Base-by-base conservation (phyloP, 2,888 invertebrate genomes). In the Villa cingulata region DNA sequence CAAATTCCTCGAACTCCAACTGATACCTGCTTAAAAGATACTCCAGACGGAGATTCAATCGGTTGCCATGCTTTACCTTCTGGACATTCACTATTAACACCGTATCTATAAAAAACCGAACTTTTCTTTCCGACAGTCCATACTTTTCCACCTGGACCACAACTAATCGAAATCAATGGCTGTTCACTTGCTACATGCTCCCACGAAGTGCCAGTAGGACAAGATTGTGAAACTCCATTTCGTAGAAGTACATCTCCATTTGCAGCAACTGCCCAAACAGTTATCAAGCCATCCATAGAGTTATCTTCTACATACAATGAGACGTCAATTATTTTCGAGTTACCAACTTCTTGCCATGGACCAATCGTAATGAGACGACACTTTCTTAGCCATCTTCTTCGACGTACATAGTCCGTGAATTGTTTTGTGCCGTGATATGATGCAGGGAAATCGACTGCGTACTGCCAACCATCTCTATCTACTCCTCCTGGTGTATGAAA, bases 391-490 rank as follows among this genome's bases (percentile, higher is more conserved):
- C 90, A 91, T 45, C 88, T 73, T 39, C 89, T 72, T 15, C 90
- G 75, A 20, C 92, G 75, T 1, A 91, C 91, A 61, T 88, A 89
- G 67, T 92, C 92, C 0, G 89, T 89, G 54, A 91, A 83, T 54
- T 84, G 76, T 68, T 89, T 90, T 57, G 82, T 79, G 0, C 83
- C 82, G 61, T 90, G 91, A 66, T 88, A 92, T 12, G 81, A 78
- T 2, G 86, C 80, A 2, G 91, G 89, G 62, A 94, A 92, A 69
- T 92, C 91, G 2, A 87, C 83, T 1, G 92, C 91, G 67, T 92
- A 94, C 62, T 94, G 94, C 94, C 94, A 94, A 3, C 94, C 94
- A 55, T 91, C 88, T 49, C 78, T 76, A 65, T 94, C 92, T 1
- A 87, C 88, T 3, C 91, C 92, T 2, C 89, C 90, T 1, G 87